Evolutionary conservation across 2,113 vertebrate species (phyloP).

Genomic region (Struthidea cinerea): DNA sequence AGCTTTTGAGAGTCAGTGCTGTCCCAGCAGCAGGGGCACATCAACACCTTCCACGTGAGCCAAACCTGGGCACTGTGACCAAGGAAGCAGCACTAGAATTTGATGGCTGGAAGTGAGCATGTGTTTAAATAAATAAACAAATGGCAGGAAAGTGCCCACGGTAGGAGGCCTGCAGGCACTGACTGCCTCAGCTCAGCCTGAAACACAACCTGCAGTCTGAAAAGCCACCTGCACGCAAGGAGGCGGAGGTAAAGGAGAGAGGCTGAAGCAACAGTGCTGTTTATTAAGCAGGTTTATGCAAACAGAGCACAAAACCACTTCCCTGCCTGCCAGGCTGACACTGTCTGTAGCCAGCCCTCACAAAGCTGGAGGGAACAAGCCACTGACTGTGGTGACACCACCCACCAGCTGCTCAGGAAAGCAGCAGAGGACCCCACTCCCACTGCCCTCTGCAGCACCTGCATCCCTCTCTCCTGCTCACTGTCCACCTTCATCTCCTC

Average conservation of each 20-base stretch:
- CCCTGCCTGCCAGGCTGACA: not conserved
- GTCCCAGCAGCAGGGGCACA: not conserved
- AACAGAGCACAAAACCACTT: not conserved
- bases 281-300: not conserved
- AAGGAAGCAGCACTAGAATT: not conserved
- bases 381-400: not conserved
- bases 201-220: not conserved
- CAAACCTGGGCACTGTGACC: not conserved
- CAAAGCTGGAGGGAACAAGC: not conserved
- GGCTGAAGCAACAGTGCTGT: not conserved
- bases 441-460: not conserved
- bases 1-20: not conserved
- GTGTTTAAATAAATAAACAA: not conserved
- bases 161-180: not conserved
- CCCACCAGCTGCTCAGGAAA: not conserved
- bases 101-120: not conserved
- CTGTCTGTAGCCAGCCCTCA: not conserved
- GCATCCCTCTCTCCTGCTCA: not conserved
- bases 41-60: not conserved
- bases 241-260: not conserved
- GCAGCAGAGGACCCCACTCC: not conserved
- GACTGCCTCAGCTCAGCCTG: not conserved
- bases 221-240: not conserved
- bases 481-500: not conserved
- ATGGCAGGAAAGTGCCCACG: rapidly evolving